Percentiles rank a stretch among this genome's conserved stretches.
These are phyloP conservation scores for Poecilia wingei DNA, from an alignment of 2,797 vertebrate species.

Conservation along the genomic window DNA sequence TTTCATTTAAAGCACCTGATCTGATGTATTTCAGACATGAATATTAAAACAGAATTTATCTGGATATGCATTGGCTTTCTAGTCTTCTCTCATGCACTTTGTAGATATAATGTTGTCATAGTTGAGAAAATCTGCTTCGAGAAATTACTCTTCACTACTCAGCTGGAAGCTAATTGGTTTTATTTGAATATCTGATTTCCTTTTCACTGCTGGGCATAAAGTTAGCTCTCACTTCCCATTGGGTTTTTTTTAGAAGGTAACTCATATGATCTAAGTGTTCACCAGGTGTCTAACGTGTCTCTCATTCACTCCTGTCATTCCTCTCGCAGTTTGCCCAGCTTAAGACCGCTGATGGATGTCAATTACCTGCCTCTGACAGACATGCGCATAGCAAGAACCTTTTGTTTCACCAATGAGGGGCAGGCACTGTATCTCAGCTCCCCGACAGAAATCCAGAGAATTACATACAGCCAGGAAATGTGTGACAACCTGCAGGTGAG, in stretches of 20 bases:
- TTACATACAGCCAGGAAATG: constrained; percentile 98
- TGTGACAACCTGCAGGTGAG: constrained; percentile 95
- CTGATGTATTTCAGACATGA: not conserved
- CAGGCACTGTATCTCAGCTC: constrained; percentile 97
- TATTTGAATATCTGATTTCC: constrained; percentile 5
- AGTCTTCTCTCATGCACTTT: not conserved
- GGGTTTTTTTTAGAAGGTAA: not conserved
- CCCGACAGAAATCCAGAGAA: constrained; percentile 96
- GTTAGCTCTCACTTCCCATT: not conserved
- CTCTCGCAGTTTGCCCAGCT: constrained; percentile 90
- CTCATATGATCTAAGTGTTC: not conserved
- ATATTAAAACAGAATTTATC: constrained; percentile 6
- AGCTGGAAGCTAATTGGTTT: constrained; percentile 8
- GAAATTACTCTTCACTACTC: not conserved
- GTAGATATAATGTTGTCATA: constrained; percentile 5
- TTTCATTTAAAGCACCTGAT: constrained; percentile 1
- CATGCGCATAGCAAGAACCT: constrained; percentile 98
- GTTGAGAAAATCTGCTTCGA: not conserved
- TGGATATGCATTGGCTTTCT: not conserved
- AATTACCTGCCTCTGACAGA: constrained; percentile 96
- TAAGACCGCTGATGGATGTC: constrained; percentile 93
- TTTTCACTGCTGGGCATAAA: not conserved
- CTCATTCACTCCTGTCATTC: not conserved
- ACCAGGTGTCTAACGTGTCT: constrained; percentile 16
- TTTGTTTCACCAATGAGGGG: constrained; percentile 95